Conservation (phyloP, 2,797 vertebrate species). For the Myioborus miniatus region DNA sequence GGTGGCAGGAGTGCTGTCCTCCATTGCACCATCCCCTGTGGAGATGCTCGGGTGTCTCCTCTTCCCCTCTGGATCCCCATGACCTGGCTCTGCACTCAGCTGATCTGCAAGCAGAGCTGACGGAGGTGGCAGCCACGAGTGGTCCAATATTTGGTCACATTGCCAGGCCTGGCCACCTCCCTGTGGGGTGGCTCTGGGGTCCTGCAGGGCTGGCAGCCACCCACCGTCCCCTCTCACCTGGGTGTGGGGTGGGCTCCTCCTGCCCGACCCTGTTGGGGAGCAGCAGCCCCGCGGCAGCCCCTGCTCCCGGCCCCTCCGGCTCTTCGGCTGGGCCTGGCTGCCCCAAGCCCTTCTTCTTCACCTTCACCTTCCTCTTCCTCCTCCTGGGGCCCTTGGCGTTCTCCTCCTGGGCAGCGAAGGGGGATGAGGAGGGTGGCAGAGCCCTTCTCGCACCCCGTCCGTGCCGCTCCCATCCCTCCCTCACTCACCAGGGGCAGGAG, state of each 20-base stretch:
- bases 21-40: rapidly evolving
- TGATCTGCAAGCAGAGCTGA: not conserved
- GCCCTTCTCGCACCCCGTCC: not conserved
- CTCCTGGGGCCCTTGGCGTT: not conserved
- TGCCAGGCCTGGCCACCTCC: not conserved
- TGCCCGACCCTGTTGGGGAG: conserved; percentile 3
- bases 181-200: rapidly evolving
- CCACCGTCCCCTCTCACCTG: not conserved
- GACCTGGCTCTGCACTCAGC: rapidly evolving
- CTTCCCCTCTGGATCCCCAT: rapidly evolving
- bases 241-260: not conserved
- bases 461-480: rapidly evolving
- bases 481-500: not conserved
- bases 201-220: not conserved
- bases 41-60: not conserved
- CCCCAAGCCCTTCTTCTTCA: not conserved
- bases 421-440: not conserved
- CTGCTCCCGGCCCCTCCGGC: not conserved
- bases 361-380: conserved; percentile 39
- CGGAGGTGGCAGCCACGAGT: rapidly evolving
- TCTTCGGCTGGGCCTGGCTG: not conserved
- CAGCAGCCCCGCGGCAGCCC: not conserved
- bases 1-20: not conserved
- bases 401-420: not conserved
- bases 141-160: rapidly evolving